Conservation (phyloP, 2,797 vertebrate species). For the Brachymystax lenok region DNA sequence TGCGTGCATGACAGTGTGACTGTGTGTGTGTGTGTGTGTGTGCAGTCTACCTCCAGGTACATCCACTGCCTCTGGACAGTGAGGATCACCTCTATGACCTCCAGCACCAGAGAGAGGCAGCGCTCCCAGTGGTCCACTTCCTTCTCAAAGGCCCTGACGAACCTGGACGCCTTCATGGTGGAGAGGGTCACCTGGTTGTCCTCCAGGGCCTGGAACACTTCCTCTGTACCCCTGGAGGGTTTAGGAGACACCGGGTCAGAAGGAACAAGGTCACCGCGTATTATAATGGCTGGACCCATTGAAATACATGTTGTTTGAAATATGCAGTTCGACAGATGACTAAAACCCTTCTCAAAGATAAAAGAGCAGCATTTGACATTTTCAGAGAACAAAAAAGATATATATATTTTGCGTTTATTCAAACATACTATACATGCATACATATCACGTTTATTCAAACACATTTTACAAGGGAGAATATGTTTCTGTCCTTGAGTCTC, state of each 20-base stretch:
- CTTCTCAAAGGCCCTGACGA: constrained; percentile 84
- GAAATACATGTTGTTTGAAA: too few relatives aligned
- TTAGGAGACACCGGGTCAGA: constrained; percentile 26
- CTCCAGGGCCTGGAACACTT: constrained; percentile 85
- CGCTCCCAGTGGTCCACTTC: constrained; percentile 87
- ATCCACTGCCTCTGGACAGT: constrained; percentile 88
- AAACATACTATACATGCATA: too few relatives aligned
- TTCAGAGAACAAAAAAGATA: too few relatives aligned
- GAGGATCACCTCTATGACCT: constrained; percentile 85
- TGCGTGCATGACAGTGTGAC: not conserved
- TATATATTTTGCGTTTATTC: too few relatives aligned
- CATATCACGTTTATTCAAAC: too few relatives aligned
- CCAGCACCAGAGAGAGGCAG: constrained; percentile 82
- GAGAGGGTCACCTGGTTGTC: constrained; percentile 87
- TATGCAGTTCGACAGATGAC: too few relatives aligned
- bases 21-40: not conserved
- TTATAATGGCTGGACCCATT: not conserved
- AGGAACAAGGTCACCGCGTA: constrained; percentile 32
- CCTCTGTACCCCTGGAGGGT: constrained; percentile 80
- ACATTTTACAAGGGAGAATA: too few relatives aligned
- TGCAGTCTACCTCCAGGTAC: constrained; percentile 83
- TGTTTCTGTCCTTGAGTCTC: too few relatives aligned
- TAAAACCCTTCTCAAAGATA: too few relatives aligned
- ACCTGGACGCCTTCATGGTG: constrained; percentile 87
- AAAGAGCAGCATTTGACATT: too few relatives aligned